Evolutionary conservation across 2,113 vertebrate genomes (phyloP).

Genomic region (Notothenia coriiceps): DNA sequence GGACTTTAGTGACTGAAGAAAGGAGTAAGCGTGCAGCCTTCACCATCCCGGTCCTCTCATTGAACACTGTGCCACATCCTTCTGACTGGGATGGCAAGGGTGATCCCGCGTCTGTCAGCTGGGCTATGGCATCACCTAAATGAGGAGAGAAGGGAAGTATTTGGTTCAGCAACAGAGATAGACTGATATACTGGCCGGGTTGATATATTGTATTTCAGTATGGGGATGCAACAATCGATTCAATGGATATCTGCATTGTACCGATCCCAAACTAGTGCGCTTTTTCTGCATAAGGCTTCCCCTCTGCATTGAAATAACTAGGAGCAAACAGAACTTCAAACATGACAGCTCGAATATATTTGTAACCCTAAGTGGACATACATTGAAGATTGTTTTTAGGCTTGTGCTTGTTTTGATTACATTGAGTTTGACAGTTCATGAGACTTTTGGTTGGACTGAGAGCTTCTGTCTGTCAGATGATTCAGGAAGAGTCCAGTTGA

Average conservation of each 20-base stretch:
- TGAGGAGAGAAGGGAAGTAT: neutral
- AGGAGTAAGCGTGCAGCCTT: constrained; percentile 95
- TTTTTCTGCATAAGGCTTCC: neutral
- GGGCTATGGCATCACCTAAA: constrained; percentile 94
- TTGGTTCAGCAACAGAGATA: neutral
- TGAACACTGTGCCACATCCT: constrained; percentile 89
- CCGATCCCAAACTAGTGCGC: neutral
- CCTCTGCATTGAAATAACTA: neutral
- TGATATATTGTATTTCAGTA: neutral
- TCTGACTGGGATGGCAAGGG: constrained; percentile 84
- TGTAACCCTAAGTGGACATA: neutral
- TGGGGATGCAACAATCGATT: neutral
- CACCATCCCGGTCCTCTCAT: constrained; percentile 93
- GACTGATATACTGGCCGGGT: neutral
- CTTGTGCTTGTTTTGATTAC: neutral
- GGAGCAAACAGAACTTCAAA: neutral
- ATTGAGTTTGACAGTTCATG: neutral
- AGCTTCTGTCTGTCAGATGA: constrained; percentile 5
- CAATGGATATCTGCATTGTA: neutral
- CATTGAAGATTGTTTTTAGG: neutral
- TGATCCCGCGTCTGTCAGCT: constrained; percentile 90
- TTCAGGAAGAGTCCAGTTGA: constrained; percentile 2
- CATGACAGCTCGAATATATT: neutral
- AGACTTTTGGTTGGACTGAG: neutral
- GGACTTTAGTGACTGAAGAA: constrained; percentile 97